These are phyloP conservation scores for Bursaphelenchus okinawaensis DNA, from an alignment of 2,888 invertebrate genomes.

Conservation along the genomic window DNA sequence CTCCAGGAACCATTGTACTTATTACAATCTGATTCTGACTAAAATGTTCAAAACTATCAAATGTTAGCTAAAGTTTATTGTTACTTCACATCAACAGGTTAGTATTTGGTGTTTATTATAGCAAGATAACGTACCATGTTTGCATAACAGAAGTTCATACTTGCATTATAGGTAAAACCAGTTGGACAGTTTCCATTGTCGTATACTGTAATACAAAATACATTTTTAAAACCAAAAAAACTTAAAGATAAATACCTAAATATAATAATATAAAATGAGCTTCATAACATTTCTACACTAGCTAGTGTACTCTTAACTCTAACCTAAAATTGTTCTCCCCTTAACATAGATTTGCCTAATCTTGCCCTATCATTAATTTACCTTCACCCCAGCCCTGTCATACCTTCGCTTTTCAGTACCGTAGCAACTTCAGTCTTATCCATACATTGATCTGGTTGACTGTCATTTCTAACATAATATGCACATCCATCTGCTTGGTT, in stretches of 20 bases:
- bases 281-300: too few species aligned
- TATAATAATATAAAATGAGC: too few species aligned
- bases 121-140: neutral
- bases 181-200: constrained; percentile 2
- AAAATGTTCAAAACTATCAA: too few species aligned
- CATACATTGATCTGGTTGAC: constrained; percentile 5
- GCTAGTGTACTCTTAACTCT: too few species aligned
- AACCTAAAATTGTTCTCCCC: too few species aligned
- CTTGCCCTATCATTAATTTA: too few species aligned
- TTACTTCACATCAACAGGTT: neutral
- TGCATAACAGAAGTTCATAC: neutral
- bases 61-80: too few species aligned
- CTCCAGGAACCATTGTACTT: constrained; percentile 7
- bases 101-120: neutral
- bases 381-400: too few species aligned
- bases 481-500: neutral
- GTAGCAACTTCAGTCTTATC: neutral
- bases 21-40: neutral
- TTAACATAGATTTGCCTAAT: too few species aligned
- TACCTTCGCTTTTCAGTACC: too few species aligned
- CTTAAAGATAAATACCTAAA: too few species aligned
- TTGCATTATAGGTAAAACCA: constrained; percentile 4
- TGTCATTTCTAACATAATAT: constrained; percentile 1
- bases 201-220: constrained; percentile 4
- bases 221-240: too few species aligned